Evolutionary conservation across 2,888 invertebrate genomes (phyloP), one percentile per base, ranked within the genome.

Genomic region (Gerris lacustris): DNA sequence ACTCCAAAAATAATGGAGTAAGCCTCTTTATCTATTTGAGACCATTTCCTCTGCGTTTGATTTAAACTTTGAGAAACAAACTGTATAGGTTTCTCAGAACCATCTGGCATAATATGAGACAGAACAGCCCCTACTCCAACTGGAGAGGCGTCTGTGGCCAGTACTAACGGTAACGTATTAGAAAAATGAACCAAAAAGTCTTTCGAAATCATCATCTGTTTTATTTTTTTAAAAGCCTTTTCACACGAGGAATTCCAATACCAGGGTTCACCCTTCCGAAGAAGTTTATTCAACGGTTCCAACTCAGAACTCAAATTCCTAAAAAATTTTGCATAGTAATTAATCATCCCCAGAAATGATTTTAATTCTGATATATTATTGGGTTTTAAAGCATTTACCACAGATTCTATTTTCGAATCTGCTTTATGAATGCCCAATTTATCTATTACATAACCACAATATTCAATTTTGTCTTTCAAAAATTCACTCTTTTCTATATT

Each of bases 41-140:
- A 31, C 31, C 31, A 31, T 31, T 31, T 31, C 31, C 31, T 31
- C 31, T 31, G 31, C 31, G 31, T 31, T 31, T 31, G 31, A 31
- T 31, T 31, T 31, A 31, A 31, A 4, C 31, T 31, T 31, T 31
- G 31, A 31, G 31, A 31, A 31, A 31, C 31, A 31, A 31, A 31
- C 31, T 31, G 31, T 31, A 31, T 31, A 31, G 31, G 72, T 15
- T 62, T 45, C 45, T 31, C 31, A 31, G 31, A 31, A 31, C 55
- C 55, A 55, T 55, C 55, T 11, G 55, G 55, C 11, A 11, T 11
- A 11, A 11, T 9, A 43, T 71, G 71, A 9, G 67, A 62, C 18
- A 69, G 45, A 6, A 71, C 71, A 47, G 71, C 71, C 6, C 69
- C 68, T 11, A 71, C 15, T 5, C 68, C 71, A 6, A 71, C 67